Evolutionary conservation across 2,888 invertebrate species (phyloP), one percentile per base, ranked within the genome.

Genomic region (Thecophora atra): DNA sequence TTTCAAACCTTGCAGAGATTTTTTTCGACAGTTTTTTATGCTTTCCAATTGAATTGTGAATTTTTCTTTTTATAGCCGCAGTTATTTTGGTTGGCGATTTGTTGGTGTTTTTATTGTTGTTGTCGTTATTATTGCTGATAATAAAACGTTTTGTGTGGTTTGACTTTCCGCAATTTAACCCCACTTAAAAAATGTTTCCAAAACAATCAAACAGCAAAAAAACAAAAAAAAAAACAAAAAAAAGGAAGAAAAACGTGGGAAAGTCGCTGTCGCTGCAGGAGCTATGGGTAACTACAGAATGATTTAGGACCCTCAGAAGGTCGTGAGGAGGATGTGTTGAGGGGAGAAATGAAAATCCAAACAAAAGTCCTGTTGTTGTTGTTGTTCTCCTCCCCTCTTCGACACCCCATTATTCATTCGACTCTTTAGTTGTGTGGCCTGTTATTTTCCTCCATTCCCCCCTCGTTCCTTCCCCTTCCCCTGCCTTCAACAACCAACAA

Each of bases 11-110:
- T 11, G 11, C 51, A 13, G 19, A 8, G 19, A 13, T 21, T 65
- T n/a, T 7, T 11, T 37, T 37, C 37, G 37, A 11, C 7, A 37
- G 37, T 11, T 37, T 37, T 37, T 37, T 37, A 37, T 37, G 30
- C 19, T 62, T 28, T 62, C 37, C 42, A 62, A 19, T 62, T 62
- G 62, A 62, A 62, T 62, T 62, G 26, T 37, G 37, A 62, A 62
- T 37, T n/a, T n/a, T 30, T 1, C 37, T 62, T 37, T 37, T 37
- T 37, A 37, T 37, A 37, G 37, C 37, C 58, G 2, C 11, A 37
- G 24, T 26, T 60, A 56, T 66, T 74, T 70, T 65, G 60, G 64
- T n/a, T 68, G 52, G 56, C 37, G 26, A 26, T 28, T 63, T 69
- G 42, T 72, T 73, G 65, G 65, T 73, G 65, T 19, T 52, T 26